Base-by-base conservation (phyloP, 53 echinoderm and acorn worm genomes). In the Arbacia lixula region DNA sequence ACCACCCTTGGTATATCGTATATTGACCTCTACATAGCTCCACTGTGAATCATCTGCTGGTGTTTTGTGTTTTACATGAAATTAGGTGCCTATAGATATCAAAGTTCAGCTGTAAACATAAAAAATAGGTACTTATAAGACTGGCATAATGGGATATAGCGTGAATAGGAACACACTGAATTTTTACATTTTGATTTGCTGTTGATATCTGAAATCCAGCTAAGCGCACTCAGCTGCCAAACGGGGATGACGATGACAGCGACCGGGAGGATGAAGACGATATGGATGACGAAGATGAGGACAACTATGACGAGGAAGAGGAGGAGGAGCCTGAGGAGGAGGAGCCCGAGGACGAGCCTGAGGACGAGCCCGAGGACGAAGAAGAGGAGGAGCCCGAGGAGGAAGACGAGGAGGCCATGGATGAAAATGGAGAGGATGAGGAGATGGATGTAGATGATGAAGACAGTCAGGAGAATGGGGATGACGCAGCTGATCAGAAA, bases 261-360 rank as follows among this genome's bases (percentile, higher is more conserved):
- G 83, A 83, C 24, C 62, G 68, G 4, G 89, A 89, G 16, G 57
- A 64, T 4, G 84, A 74, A 14, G 76, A 71, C 6, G 74, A 86
- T 2, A 85, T 78, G 1, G 69, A 79, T 9, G 81, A 81, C 5
- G 36, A 56, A n/a, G 89, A 85, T 29, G 89, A 86, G 5, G 82
- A 63, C 10, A 50, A 53, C 19, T 81, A 37, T 43, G 83, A 26
- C 21, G 56, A 85, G 6, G 61, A 66, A 4, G 85, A 89, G 22
- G 76, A 77, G 6, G 76, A 77, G 2, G 50, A 76, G 33, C 67
- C 42, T 3, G 72, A 79, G 49, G 41, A 67, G 25, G 33, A 31
- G 16, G 67, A 53, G 58, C 36, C 12, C 16, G 31, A 68, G 27
- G 67, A 84, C 26, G 49, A 49, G 22, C n/a, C n/a, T n/a, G 72